Conservation (phyloP, 1,140 invertebrate species). For the Adelges cooleyi region DNA sequence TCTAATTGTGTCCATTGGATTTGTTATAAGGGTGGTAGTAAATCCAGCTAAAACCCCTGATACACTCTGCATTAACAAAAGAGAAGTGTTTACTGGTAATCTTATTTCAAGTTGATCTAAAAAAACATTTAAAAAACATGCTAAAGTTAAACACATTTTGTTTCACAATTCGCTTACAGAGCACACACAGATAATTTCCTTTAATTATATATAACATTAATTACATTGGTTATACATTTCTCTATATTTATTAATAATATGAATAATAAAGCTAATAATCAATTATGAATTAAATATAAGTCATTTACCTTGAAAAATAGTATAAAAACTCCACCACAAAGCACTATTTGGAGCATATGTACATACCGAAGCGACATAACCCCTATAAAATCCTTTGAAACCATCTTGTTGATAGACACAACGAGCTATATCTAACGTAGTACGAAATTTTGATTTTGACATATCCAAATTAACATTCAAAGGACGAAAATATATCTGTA, state of each 20-base stretch:
- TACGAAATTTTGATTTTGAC: constrained; percentile 48
- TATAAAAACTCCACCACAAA: constrained; percentile 93
- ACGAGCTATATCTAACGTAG: constrained; percentile 56
- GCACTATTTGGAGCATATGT: constrained; percentile 92
- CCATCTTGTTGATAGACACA: constrained; percentile 70
- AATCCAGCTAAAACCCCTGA: constrained; percentile 83
- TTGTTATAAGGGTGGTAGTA: constrained; percentile 85
- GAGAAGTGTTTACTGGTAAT: constrained; percentile 63
- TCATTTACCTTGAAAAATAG: constrained; percentile 91
- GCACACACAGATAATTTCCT: too few species aligned
- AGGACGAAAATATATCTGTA: constrained; percentile 52
- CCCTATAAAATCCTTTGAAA: constrained; percentile 78
- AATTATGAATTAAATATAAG: too few species aligned
- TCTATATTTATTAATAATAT: too few species aligned
- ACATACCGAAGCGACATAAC: constrained; percentile 79
- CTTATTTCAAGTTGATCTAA: constrained; percentile 65
- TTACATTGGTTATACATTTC: too few species aligned
- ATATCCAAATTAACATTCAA: constrained; percentile 51
- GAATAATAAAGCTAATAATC: too few species aligned
- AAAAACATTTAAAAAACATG: too few species aligned
- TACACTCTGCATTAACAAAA: constrained; percentile 74
- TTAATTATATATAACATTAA: too few species aligned
- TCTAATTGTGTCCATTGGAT: constrained; percentile 84
- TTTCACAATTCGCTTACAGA: too few species aligned
- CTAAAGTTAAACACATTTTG: too few species aligned